Conservation (phyloP, 2,797 vertebrate genomes). For the Hydrophis major region DNA sequence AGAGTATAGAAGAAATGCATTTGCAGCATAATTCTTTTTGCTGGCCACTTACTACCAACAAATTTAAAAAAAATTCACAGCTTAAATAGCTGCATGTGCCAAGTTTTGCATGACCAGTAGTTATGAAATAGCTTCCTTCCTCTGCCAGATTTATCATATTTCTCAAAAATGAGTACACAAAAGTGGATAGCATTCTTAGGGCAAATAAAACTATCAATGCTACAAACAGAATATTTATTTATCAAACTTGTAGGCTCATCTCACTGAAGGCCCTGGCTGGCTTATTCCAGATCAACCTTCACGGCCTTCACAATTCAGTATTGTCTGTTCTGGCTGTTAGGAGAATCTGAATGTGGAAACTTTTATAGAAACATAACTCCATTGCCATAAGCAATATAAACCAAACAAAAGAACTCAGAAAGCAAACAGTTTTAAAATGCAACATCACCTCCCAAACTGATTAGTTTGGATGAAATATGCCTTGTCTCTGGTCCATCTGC, state of each 20-base stretch:
- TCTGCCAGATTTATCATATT: constrained; percentile 30
- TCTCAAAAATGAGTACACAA: constrained; percentile 44
- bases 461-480: background rate
- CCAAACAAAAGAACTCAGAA: background rate
- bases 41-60: constrained; percentile 18
- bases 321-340: background rate
- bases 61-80: constrained; percentile 7
- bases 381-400: background rate
- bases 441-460: background rate
- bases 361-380: background rate
- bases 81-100: constrained; percentile 38
- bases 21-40: constrained; percentile 28
- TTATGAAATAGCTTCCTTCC: constrained; percentile 64
- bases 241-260: background rate
- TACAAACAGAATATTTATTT: background rate
- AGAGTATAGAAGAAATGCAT: constrained; percentile 22
- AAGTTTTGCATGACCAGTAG: constrained; percentile 54
- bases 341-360: background rate
- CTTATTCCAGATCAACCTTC: background rate
- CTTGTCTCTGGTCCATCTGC: too few relatives aligned
- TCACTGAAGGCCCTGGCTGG: background rate
- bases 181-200: background rate
- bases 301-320: background rate
- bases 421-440: background rate
- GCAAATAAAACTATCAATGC: background rate